Conservation (phyloP, 2,888 invertebrate genomes). For the Pachydiplax longipennis region DNA sequence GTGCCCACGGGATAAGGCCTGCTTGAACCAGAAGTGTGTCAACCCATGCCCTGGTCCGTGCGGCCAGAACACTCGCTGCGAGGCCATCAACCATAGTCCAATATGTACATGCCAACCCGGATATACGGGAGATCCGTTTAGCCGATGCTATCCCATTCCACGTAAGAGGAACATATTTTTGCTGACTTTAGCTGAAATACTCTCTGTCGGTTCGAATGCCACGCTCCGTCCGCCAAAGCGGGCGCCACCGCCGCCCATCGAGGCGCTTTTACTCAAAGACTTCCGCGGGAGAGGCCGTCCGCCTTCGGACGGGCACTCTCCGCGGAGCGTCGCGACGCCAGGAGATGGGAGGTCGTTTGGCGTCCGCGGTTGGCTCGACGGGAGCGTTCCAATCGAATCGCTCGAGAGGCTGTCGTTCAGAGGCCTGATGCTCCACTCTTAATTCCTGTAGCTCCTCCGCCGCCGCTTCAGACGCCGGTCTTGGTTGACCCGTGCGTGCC, state of each 20-base stretch:
- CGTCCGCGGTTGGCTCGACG: not conserved
- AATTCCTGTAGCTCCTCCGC: constrained; percentile 56
- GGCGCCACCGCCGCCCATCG: not conserved
- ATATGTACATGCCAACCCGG: constrained; percentile 77
- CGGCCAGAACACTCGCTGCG: constrained; percentile 75
- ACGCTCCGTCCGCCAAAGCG: not conserved
- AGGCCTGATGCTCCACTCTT: constrained; percentile 46
- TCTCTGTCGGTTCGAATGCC: constrained; percentile 1
- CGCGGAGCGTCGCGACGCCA: not conserved
- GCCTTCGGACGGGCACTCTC: not conserved
- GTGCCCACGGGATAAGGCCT: constrained; percentile 66
- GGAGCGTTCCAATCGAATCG: not conserved
- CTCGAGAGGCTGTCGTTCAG: not conserved
- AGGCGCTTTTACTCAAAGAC: not conserved
- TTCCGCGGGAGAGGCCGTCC: not conserved
- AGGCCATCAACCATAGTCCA: constrained; percentile 78
- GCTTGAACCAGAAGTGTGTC: constrained; percentile 73
- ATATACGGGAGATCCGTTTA: constrained; percentile 76
- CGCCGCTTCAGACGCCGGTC: constrained; percentile 53
- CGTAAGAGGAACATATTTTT: constrained; percentile 52
- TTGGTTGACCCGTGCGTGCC: constrained; percentile 72
- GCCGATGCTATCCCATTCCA: constrained; percentile 65
- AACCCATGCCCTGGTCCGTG: constrained; percentile 81
- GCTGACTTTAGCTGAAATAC: not conserved
- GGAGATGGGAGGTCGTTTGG: not conserved